Base-by-base conservation (phyloP, 2,113 vertebrate genomes). In the Psilopogon haemacephalus region DNA sequence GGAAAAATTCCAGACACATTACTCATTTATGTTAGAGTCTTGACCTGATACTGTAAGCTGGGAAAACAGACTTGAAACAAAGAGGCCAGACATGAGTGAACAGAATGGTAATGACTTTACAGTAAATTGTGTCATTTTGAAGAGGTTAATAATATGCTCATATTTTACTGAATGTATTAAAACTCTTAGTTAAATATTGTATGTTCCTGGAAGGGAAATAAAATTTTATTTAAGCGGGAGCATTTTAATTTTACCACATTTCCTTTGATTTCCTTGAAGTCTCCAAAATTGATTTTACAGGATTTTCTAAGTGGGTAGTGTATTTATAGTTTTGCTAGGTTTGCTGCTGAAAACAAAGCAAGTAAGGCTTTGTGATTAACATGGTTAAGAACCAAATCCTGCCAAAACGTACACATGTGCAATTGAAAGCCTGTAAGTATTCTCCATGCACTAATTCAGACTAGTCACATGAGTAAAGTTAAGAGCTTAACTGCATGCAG, bases 51-150 rank as follows among this genome's bases (percentile, higher is more conserved):
- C 37, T 96, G 69, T 87, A 89, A 96, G 92, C 95, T 96, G 94
- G 94, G 96, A 95, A 96, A 96, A 96, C 88, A 97, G 91, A 95
- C 88, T 90, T 93, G 77, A 95, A 96, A 95, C 94, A 95, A 97
- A 95, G 95, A 91, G 84, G 89, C 96, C 96, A 97, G 96, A 96
- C 95, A 35, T 88, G 65, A 95, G 88, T 27, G 86, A 96, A 89
- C 50, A 94, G 91, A 96, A 94, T 84, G 58, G 91, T 84, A 95
- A 95, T 84, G 90, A 94, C 89, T 95, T 96, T 96, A 94, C 95
- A 92, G 95, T 96, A 94, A 96, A 95, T 89, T 4, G 42, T 88
- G 82, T 82, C 21, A 8, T 96, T 93, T 84, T 87, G 93, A 96
- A 93, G 95, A 95, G 86, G 82, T 95, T 96, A 91, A 95, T 93